Conservation (phyloP, 1,140 invertebrate genomes). For the Drosophila orosa region DNA sequence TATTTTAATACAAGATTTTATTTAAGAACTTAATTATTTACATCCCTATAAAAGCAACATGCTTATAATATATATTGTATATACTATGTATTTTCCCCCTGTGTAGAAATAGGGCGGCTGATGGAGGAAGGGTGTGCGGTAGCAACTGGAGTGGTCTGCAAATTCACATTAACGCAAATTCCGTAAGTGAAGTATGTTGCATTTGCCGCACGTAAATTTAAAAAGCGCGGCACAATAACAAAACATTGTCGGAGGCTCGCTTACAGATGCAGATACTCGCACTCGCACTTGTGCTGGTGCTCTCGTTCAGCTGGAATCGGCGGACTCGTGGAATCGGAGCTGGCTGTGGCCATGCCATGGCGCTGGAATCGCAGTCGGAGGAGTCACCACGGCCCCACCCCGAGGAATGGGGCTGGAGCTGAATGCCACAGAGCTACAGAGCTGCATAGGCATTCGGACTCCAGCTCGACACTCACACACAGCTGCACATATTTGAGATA, state of each 20-base stretch:
- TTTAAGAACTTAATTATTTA: no score
- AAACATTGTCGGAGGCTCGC: constrained; percentile 67
- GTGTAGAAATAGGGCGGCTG: constrained; percentile 7
- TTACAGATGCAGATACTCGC: constrained; percentile 52
- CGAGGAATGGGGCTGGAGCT: constrained; percentile 30
- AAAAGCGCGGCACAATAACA: constrained; percentile 80
- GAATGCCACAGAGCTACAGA: constrained; percentile 34
- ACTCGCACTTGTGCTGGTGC: constrained; percentile 49
- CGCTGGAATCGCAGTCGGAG: constrained; percentile 47
- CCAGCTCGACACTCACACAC: constrained; percentile 47
- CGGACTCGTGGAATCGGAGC: constrained; percentile 27
- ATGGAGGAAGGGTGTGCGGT: background rate
- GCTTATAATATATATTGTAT: background rate
- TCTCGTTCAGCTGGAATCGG: constrained; percentile 33
- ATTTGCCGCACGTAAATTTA: constrained; percentile 82
- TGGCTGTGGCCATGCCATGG: constrained; percentile 24
- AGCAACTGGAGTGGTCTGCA: constrained; percentile 77
- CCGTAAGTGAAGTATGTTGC: constrained; percentile 83
- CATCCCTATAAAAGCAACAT: no score
- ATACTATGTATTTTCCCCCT: background rate
- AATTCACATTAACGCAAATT: constrained; percentile 82
- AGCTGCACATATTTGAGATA: constrained; percentile 72
- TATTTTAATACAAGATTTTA: no score
- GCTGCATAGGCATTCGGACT: constrained; percentile 72
- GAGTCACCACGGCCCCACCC: constrained; percentile 27